Conservation (phyloP, 2,797 vertebrate genomes). For the Phataginus tricuspis region DNA sequence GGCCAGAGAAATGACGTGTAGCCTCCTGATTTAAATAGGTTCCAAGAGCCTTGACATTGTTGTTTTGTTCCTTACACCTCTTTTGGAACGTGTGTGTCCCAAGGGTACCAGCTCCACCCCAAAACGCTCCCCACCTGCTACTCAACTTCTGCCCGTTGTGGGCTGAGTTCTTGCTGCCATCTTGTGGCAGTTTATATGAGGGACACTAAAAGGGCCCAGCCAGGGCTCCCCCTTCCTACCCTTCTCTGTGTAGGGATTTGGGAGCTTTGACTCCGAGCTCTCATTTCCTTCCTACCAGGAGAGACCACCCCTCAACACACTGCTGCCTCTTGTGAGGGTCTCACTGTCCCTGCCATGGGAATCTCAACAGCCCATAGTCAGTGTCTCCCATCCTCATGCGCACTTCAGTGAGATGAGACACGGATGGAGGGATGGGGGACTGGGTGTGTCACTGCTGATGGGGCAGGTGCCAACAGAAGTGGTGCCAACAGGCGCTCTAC, state of each 20-base stretch:
- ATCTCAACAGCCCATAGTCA: fast-evolving
- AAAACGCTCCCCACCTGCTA: fast-evolving
- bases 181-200: conserved; percentile 39
- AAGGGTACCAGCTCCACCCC: neutral
- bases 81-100: neutral
- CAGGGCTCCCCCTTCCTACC: fast-evolving
- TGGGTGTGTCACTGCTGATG: neutral
- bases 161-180: conserved; percentile 61
- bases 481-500: neutral
- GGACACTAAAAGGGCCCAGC: neutral
- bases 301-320: neutral
- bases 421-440: fast-evolving
- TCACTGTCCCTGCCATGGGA: neutral
- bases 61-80: neutral
- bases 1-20: neutral
- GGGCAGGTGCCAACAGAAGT: neutral
- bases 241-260: neutral
- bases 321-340: neutral
- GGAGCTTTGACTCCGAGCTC: neutral
- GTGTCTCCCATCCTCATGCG: neutral
- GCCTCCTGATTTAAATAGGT: too few relatives aligned
- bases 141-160: fast-evolving
- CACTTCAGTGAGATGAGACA: neutral
- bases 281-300: neutral
- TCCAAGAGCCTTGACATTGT: neutral